Conservation (phyloP, 2,113 vertebrate genomes). For the Pelodiscus sinensis region DNA sequence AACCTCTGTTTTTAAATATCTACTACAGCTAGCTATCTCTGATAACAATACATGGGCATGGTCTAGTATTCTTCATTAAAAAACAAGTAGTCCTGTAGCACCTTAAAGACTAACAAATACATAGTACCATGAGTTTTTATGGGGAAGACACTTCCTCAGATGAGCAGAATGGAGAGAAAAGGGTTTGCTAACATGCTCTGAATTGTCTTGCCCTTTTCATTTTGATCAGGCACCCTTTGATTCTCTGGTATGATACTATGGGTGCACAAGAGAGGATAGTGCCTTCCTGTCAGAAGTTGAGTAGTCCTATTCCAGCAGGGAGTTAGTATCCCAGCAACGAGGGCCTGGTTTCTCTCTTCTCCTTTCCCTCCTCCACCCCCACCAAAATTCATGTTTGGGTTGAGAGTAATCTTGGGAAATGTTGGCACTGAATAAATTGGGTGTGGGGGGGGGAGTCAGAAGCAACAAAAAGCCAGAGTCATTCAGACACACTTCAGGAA, state of each 20-base stretch:
- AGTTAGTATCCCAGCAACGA: background rate
- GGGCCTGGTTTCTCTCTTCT: too few species aligned
- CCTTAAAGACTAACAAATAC: too few species aligned
- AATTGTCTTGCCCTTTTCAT: background rate
- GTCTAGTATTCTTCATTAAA: accelerated
- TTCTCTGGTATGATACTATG: background rate
- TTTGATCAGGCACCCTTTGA: background rate
- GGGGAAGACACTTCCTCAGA: too few species aligned
- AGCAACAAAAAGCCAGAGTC: background rate
- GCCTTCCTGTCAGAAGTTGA: background rate
- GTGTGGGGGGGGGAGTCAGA: background rate
- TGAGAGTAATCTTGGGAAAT: background rate
- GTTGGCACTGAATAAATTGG: background rate
- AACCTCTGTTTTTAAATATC: background rate
- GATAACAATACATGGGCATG: background rate
- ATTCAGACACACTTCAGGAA: background rate
- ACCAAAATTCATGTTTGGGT: background rate
- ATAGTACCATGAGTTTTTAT: too few species aligned
- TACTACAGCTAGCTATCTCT: accelerated
- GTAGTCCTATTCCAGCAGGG: background rate
- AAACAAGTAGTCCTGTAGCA: too few species aligned
- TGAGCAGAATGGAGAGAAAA: too few species aligned
- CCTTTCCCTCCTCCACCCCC: too few species aligned
- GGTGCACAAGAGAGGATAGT: background rate
- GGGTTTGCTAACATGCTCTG: too few species aligned